These are phyloP conservation scores for Varroa destructor DNA, from an alignment of 1,140 invertebrate species.

Conservation along the genomic window DNA sequence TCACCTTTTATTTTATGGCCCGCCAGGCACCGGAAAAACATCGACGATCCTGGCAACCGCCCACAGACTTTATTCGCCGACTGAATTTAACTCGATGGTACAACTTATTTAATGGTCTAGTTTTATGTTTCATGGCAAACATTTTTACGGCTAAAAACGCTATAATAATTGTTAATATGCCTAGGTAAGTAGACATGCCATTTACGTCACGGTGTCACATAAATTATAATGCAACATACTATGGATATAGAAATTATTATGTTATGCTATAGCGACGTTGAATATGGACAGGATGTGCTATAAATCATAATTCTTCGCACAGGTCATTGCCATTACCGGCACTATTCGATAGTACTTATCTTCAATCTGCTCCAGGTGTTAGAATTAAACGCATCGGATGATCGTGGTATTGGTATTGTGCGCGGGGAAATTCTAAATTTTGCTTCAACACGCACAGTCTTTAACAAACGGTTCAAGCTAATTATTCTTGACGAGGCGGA, in stretches of 20 bases:
- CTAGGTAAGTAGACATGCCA: too few species aligned
- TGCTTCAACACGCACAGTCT: slow-evolving; percentile 91
- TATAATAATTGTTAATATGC: too few species aligned
- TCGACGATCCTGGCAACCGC: slow-evolving; percentile 95
- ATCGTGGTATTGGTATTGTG: slow-evolving; percentile 92
- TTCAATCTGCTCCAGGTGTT: slow-evolving; percentile 39
- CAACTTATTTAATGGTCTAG: slow-evolving; percentile 2
- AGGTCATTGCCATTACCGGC: too few species aligned
- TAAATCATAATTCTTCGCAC: too few species aligned
- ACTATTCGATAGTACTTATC: too few species aligned
- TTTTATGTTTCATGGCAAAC: slow-evolving; percentile 38
- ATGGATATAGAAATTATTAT: too few species aligned
- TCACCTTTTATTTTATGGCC: slow-evolving; percentile 94
- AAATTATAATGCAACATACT: too few species aligned
- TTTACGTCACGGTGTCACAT: too few species aligned
- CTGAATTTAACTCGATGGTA: slow-evolving; percentile 76
- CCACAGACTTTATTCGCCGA: slow-evolving; percentile 71
- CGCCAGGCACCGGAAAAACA: slow-evolving; percentile 96
- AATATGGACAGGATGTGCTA: too few species aligned
- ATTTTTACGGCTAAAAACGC: too few species aligned
- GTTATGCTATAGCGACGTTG: too few species aligned
- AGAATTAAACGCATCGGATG: slow-evolving; percentile 96
- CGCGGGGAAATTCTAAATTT: slow-evolving; percentile 91
- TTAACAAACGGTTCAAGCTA: slow-evolving; percentile 78
- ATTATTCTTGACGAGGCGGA: slow-evolving; percentile 99